These are phyloP conservation scores for Acipenser ruthenus DNA, from an alignment of 2,797 vertebrate genomes.

Conservation along the genomic window DNA sequence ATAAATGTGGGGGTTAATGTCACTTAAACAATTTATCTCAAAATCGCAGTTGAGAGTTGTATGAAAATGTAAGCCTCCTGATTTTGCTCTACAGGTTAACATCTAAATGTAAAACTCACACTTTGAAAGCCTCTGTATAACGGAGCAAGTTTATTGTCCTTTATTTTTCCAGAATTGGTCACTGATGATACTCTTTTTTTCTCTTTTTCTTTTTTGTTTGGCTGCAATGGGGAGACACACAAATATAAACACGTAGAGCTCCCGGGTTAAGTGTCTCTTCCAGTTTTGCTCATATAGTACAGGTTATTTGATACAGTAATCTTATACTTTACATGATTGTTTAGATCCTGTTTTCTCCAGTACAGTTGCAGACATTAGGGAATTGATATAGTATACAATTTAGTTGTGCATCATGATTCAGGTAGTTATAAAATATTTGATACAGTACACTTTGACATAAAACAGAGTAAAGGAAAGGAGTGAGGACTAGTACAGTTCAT, in stretches of 20 bases:
- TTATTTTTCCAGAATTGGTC: no score
- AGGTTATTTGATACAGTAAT: slow-evolving; percentile 53
- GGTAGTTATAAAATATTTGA: not conserved
- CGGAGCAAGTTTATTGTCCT: no score
- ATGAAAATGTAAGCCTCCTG: no score
- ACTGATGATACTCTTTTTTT: slow-evolving; percentile 12
- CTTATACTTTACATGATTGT: slow-evolving; percentile 39
- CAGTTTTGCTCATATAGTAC: slow-evolving; percentile 33
- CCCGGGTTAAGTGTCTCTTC: slow-evolving; percentile 43
- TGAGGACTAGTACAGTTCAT: not conserved
- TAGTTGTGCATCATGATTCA: not conserved
- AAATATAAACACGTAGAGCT: slow-evolving; percentile 34
- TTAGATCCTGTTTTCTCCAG: slow-evolving; percentile 48
- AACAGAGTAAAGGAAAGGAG: no score
- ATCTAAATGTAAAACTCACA: no score
- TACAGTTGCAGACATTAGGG: slow-evolving; percentile 37
- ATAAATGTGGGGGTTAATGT: no score
- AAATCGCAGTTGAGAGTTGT: no score
- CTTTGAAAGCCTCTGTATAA: no score
- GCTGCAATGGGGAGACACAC: slow-evolving; percentile 29
- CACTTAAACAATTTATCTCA: no score
- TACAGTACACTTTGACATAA: no score
- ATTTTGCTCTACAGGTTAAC: no score
- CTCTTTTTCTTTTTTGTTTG: slow-evolving; percentile 19
- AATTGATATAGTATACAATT: not conserved